These are phyloP conservation scores for Haplochromis vanheusdeni DNA, from an alignment of 2,113 vertebrate genomes.

Conservation along the genomic window DNA sequence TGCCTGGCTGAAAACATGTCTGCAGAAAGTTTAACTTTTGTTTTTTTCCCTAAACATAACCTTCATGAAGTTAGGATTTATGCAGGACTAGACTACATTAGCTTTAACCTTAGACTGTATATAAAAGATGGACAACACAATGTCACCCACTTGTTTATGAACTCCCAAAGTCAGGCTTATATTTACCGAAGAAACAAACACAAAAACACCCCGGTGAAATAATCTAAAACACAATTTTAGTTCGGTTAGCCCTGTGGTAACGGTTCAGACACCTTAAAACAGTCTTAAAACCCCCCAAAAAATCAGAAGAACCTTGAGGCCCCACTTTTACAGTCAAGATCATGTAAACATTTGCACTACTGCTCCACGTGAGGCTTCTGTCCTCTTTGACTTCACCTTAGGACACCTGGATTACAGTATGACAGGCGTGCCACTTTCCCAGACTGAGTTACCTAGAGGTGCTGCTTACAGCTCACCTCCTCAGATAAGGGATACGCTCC, in stretches of 20 bases:
- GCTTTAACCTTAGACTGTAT: neutral
- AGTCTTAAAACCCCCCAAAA: rapidly evolving
- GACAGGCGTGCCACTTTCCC: neutral
- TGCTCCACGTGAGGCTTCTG: neutral
- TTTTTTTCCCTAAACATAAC: neutral
- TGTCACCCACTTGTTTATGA: neutral
- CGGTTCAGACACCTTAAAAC: rapidly evolving
- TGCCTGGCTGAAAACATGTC: neutral
- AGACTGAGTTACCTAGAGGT: neutral
- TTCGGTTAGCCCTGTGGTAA: neutral
- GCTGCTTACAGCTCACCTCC: neutral
- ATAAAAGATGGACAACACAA: neutral
- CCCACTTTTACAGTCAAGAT: neutral
- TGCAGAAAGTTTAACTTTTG: neutral
- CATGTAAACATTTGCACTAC: neutral
- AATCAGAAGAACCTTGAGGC: neutral
- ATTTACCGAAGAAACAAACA: neutral
- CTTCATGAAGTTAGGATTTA: neutral
- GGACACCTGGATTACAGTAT: neutral
- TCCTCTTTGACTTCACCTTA: neutral
- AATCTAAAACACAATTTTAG: neutral
- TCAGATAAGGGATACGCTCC: neutral
- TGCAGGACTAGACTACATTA: neutral
- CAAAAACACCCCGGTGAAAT: neutral
- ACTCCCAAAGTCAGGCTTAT: neutral